phyloP scores from a whole-genome alignment of 2,797 vertebrate species.

The Pampus argenteus region DNA sequence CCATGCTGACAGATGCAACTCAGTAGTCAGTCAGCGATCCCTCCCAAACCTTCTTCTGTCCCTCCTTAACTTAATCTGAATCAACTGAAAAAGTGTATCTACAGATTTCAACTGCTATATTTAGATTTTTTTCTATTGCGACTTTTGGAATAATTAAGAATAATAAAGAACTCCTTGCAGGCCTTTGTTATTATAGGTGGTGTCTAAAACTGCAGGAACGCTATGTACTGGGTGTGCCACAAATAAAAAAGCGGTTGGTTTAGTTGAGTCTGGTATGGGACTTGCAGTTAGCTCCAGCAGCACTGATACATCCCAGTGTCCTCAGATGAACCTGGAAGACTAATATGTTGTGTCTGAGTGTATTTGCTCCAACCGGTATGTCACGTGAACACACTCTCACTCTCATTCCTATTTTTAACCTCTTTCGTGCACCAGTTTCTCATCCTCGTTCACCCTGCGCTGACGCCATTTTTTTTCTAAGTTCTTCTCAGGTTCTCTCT shows the following conservation, averaged over 20 bases:
- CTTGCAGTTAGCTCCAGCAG: slow-evolving; percentile 22
- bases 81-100: not conserved
- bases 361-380: slow-evolving; percentile 14
- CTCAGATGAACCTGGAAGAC: slow-evolving; percentile 53
- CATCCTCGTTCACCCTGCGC: not conserved
- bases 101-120: not conserved
- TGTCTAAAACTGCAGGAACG: slow-evolving; percentile 23
- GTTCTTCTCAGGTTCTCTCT: slow-evolving; percentile 33
- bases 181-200: slow-evolving; percentile 37
- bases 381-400: slow-evolving; percentile 32
- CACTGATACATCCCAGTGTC: slow-evolving; percentile 25
- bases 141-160: not conserved
- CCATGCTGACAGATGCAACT: slow-evolving; percentile 67
- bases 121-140: not conserved
- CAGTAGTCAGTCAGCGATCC: slow-evolving; percentile 50
- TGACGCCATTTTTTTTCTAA: slow-evolving; percentile 16
- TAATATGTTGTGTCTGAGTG: slow-evolving; percentile 34
- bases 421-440: slow-evolving; percentile 14
- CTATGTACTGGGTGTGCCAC: slow-evolving; percentile 53
- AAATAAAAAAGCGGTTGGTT: slow-evolving; percentile 42
- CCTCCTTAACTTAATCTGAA: slow-evolving; percentile 28
- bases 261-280: slow-evolving; percentile 26
- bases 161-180: not conserved
- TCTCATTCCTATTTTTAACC: slow-evolving; percentile 12
- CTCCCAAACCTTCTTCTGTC: slow-evolving; percentile 36